Conservation (phyloP, 2,113 vertebrate genomes). For the Tenrec ecaudatus region DNA sequence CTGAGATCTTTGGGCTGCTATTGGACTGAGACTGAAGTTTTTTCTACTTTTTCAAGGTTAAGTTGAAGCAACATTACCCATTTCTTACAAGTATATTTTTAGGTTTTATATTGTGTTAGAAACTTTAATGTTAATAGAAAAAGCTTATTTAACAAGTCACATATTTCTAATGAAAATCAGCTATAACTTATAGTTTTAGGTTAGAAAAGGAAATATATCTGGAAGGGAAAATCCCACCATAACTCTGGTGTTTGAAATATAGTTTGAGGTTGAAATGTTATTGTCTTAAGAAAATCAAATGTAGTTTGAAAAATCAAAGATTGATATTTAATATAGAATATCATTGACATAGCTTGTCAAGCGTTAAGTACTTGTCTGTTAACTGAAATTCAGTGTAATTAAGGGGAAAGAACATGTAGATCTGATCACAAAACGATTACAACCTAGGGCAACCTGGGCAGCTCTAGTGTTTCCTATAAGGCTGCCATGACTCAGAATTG, state of each 20-base stretch:
- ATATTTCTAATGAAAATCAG: not conserved
- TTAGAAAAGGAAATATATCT: not conserved
- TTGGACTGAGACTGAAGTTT: slow-evolving; percentile 49
- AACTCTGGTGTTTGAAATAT: not conserved
- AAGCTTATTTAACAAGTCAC: not conserved
- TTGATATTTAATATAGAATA: not conserved
- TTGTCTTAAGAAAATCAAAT: not conserved
- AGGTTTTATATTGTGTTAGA: slow-evolving; percentile 31
- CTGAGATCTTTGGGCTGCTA: slow-evolving; percentile 55
- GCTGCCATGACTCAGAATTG: not conserved
- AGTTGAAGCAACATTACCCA: slow-evolving; percentile 57
- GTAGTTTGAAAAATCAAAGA: not conserved
- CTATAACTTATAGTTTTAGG: not conserved
- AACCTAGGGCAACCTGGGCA: not conserved
- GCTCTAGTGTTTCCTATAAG: not conserved
- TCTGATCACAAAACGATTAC: not conserved
- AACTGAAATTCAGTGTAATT: not conserved
- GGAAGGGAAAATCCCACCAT: not conserved
- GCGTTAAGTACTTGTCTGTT: not conserved
- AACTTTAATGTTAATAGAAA: slow-evolving; percentile 50
- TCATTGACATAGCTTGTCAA: not conserved
- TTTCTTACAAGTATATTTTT: slow-evolving; percentile 44
- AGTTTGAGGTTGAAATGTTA: not conserved
- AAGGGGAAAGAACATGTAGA: not conserved
- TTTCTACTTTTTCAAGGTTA: slow-evolving; percentile 69